Evolutionary conservation across 2,113 vertebrate species (phyloP), one percentile per base, ranked within the genome.

Genomic region (Siniperca knerii): DNA sequence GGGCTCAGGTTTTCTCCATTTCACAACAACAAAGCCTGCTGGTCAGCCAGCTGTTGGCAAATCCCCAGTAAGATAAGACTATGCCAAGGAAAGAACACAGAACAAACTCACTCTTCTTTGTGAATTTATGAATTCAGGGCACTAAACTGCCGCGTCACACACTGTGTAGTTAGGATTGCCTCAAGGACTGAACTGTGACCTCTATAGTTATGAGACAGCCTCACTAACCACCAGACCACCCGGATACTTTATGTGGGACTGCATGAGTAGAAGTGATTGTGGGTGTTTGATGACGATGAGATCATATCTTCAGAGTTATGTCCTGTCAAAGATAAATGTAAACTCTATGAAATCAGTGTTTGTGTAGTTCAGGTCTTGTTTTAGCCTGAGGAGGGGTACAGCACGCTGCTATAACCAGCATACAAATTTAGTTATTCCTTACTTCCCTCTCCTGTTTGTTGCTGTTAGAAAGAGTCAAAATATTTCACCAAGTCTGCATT

Each of bases 41-140:
- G 90, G 33, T 81, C 75, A 35, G 80, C 87, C 90, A 90, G 83
- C 85, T 89, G 90, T 60, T 91, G 73, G 86, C 67, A 85, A 90
- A 88, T 81, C 83, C 83, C 37, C n/a, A 50, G 66, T 29, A 29
- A 29, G 29, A 29, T 29, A 29, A 29, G 29, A 29, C 29, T 29
- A 29, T 29, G 29, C 29, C 29, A 29, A 29, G 29, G 29, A 29
- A 29, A 29, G 29, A 54, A 18, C 55, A 75, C 15, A 66, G 37
- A 77, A 64, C 21, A 42, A 16, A 25, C n/a, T 37, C 21, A 52
- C 25, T 35, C 7, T 16, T 46, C 48, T 64, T 60, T 50, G 35
- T 33, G 40, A 54, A 50, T 29, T 50, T 16, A 13, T 61, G 21
- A 37, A 68, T 25, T 35, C 33, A 58, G 9, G 4, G 18, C 52